Base-by-base conservation (phyloP, 2,113 vertebrate species). In the Alouatta palliata region DNA sequence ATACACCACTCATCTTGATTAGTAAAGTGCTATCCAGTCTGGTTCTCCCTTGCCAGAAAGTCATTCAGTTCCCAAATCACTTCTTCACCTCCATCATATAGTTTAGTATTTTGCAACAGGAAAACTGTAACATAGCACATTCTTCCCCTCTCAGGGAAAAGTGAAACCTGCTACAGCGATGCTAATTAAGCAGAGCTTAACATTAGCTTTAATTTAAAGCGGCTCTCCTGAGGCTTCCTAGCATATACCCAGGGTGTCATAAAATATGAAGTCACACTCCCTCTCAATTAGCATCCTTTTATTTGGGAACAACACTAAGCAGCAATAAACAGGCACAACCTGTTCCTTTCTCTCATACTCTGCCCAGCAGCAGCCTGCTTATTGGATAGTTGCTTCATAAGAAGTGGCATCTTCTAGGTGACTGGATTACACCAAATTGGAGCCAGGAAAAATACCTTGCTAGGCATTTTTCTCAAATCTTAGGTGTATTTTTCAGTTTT, bases 1-100 rank as follows among this genome's bases (percentile, higher is more conserved):
- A 98, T 96, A 97, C 90, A 97, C 97, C 97, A 98, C 97, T 98
- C 98, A 97, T 98, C 97, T 98, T 99, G 98, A 99, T 99, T 98
- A 99, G 98, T 97, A 98, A 98, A 98, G 98, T 98, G 98, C 97
- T 98, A 98, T 98, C 97, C 98, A 98, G 97, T 98, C 98, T 98
- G 96, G 96, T 98, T 98, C 98, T 98, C 97, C 98, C 98, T 98
- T 98, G 98, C 98, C 98, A 98, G 98, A 97, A 98, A 98, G 98
- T 98, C 98, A 98, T 98, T 98, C 98, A 98, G 97, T 94, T 98
- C 98, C 89, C 80, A 98, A 98, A 98, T 98, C 98, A 98, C 98
- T 99, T 98, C 94, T 98, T 99, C 98, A 98, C 98, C 98, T 98
- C 98, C 91, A 97, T 98, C 83, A 91, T 97, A 97, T 96, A 98